Conservation (phyloP, 2,797 vertebrate genomes). For the Mycteria americana region DNA sequence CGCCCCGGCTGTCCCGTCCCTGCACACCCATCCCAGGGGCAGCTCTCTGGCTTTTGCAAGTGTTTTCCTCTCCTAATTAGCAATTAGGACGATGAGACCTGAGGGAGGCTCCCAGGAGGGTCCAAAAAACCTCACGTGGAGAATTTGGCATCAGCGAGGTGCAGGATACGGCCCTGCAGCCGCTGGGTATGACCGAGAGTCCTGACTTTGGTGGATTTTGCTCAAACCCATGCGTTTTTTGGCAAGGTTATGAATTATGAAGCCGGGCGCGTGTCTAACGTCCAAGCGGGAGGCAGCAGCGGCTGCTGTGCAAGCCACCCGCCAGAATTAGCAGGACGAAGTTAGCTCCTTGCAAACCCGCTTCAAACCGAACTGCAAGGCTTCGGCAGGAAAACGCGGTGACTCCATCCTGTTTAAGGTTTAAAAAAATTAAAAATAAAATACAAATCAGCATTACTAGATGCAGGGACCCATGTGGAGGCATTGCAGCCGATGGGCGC, state of each 20-base stretch:
- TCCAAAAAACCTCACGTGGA: neutral
- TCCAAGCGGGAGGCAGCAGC: neutral
- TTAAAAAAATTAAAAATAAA: neutral
- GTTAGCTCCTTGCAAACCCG: neutral
- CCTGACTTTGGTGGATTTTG: neutral
- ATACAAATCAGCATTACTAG: neutral
- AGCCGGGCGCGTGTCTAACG: neutral
- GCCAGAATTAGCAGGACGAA: neutral
- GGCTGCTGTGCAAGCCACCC: neutral
- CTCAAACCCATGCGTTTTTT: fast-evolving
- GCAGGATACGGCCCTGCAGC: neutral
- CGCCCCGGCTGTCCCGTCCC: neutral
- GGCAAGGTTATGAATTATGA: neutral
- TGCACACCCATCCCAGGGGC: neutral
- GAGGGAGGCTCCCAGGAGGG: neutral
- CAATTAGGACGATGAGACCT: fast-evolving
- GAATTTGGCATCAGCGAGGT: neutral
- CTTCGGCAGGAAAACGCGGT: neutral
- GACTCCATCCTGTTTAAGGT: neutral
- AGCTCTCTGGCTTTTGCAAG: neutral
- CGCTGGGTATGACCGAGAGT: fast-evolving
- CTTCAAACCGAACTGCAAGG: neutral
- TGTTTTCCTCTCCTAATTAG: neutral
- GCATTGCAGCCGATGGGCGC: neutral
- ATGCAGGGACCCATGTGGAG: neutral